phyloP scores from a whole-genome alignment of 2,113 vertebrate species.

The Colinus virginianus region DNA sequence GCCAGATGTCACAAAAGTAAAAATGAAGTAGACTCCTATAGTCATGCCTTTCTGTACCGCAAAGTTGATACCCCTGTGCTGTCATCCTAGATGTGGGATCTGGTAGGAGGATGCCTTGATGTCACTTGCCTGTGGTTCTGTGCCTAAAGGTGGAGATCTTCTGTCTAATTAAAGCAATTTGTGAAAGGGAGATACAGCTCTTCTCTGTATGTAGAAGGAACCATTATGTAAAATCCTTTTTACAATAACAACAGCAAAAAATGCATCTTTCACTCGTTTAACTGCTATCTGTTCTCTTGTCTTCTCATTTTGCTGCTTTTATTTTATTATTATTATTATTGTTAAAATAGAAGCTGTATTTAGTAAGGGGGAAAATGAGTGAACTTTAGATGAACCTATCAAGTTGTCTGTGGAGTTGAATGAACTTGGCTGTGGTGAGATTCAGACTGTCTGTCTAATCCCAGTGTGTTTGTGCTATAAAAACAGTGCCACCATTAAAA shows the following conservation, averaged over 20 bases:
- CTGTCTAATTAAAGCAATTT: background rate
- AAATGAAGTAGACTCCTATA: background rate
- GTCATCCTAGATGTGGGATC: background rate
- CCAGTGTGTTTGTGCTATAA: background rate
- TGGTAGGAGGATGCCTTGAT: rapidly evolving
- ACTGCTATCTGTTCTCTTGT: background rate
- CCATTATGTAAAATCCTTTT: background rate
- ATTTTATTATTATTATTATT: background rate
- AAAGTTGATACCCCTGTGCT: background rate
- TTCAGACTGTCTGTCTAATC: background rate
- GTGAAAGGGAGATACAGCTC: background rate
- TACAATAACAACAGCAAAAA: background rate
- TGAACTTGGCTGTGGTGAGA: background rate
- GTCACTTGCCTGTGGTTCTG: rapidly evolving
- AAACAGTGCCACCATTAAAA: background rate
- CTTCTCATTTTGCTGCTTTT: background rate
- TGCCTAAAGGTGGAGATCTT: background rate
- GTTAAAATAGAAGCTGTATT: background rate
- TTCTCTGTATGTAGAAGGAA: background rate
- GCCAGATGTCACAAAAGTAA: background rate
- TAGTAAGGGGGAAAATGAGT: background rate
- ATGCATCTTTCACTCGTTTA: background rate
- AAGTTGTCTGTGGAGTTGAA: background rate
- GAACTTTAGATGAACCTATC: background rate
- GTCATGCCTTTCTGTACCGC: background rate